Evolutionary conservation across 2,113 vertebrate genomes (phyloP).

Genomic region (Gadus chalcogrammus): DNA sequence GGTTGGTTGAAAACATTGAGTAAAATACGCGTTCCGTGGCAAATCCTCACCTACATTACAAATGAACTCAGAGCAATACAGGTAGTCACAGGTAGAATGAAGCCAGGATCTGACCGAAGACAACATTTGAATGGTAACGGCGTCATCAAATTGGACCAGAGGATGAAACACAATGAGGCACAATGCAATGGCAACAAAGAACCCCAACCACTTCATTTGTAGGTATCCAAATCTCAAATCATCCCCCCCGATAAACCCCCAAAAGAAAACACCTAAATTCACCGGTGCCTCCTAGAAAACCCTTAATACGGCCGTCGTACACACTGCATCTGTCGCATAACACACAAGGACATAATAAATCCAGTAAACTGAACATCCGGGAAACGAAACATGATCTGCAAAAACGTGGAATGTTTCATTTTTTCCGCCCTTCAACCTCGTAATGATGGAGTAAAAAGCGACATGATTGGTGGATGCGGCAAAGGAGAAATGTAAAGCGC

Average conservation of each 20-base stretch:
- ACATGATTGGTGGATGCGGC: conserved; percentile 72
- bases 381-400: conserved; percentile 69
- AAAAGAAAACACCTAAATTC: neutral
- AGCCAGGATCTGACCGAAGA: too few relatives aligned
- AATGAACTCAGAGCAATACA: too few relatives aligned
- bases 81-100: too few relatives aligned
- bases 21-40: too few relatives aligned
- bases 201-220: neutral
- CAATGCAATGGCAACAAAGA: neutral
- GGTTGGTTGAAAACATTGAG: too few relatives aligned
- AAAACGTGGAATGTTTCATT: conserved; percentile 74
- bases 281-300: neutral
- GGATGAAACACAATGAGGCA: neutral
- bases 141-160: neutral
- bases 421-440: conserved; percentile 59
- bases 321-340: conserved; percentile 7
- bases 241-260: neutral
- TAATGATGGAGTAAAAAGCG: conserved; percentile 67
- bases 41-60: too few relatives aligned
- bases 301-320: neutral
- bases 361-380: conserved; percentile 75
- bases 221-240: neutral
- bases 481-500: conserved; percentile 64
- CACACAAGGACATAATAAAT: conserved; percentile 26
- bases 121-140: neutral